Conservation (phyloP, 2,113 vertebrate species). For the Cairina moschata region DNA sequence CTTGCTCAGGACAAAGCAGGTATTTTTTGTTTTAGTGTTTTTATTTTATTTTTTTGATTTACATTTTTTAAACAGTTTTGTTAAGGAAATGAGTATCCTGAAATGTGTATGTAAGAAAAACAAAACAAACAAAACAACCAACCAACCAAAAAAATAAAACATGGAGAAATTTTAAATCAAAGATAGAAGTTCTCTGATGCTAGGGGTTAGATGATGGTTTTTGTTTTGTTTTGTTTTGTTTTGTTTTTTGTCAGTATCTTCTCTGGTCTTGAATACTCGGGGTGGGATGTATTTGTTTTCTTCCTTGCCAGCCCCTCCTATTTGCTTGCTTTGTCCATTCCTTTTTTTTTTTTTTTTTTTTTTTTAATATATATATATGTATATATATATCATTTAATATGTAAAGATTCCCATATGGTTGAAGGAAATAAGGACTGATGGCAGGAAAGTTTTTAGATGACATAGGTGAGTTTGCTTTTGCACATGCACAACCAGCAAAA, state of each 20-base stretch:
- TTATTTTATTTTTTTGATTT: not conserved
- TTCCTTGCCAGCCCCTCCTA: not conserved
- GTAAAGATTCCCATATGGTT: not conserved
- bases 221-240: not conserved
- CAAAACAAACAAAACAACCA: too few relatives aligned
- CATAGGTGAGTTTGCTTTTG: not conserved
- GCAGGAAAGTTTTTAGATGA: not conserved
- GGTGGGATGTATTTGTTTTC: not conserved
- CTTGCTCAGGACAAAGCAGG: not conserved
- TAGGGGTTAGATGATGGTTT: not conserved
- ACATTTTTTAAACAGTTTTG: too few relatives aligned
- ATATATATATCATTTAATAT: not conserved
- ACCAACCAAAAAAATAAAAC: not conserved
- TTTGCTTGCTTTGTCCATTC: not conserved
- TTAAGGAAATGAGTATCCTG: too few relatives aligned
- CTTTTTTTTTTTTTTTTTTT: not conserved
- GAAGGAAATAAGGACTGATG: not conserved
- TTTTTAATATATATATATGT: too few relatives aligned
- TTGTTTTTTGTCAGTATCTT: not conserved
- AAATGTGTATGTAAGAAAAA: too few relatives aligned
- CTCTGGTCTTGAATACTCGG: not conserved
- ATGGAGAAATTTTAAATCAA: not conserved
- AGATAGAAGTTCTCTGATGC: not conserved
- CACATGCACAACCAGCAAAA: not conserved
- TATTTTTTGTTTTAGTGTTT: not conserved